Evolutionary conservation across 2,797 vertebrate species (phyloP).

Genomic region (Somateria mollissima): DNA sequence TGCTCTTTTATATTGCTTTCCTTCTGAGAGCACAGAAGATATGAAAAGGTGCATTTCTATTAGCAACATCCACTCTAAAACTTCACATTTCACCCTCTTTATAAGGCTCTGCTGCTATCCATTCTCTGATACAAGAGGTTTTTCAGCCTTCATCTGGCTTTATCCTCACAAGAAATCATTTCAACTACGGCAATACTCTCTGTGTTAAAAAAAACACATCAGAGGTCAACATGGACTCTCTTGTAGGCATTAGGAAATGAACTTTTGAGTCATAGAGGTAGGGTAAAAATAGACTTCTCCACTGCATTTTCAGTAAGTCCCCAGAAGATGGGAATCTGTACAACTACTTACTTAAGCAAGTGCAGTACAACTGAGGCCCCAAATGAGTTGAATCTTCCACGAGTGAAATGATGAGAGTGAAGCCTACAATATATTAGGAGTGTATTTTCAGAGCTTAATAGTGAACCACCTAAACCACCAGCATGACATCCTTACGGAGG

Average conservation of each 20-base stretch:
- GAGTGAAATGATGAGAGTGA: not conserved
- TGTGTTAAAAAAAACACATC: not conserved
- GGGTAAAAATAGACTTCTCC: not conserved
- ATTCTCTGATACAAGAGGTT: not conserved
- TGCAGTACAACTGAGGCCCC: not conserved
- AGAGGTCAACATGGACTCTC: not conserved
- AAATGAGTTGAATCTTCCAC: not conserved
- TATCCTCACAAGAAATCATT: not conserved
- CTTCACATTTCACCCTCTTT: not conserved
- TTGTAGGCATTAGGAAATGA: not conserved
- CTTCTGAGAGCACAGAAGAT: not conserved
- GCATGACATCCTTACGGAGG: not conserved
- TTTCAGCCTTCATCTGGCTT: not conserved
- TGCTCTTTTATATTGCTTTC: slow-evolving; percentile 8
- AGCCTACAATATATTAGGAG: not conserved
- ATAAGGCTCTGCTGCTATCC: not conserved
- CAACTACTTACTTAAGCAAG: not conserved
- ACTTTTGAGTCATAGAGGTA: not conserved
- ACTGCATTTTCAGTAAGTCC: not conserved
- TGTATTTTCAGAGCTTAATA: not conserved
- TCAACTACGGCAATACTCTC: not conserved
- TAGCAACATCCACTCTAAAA: not conserved
- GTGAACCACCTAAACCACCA: not conserved
- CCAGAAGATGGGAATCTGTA: not conserved
- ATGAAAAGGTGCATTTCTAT: not conserved